Base-by-base conservation (phyloP, 1,140 invertebrate species). In the Drosophila tristis region DNA sequence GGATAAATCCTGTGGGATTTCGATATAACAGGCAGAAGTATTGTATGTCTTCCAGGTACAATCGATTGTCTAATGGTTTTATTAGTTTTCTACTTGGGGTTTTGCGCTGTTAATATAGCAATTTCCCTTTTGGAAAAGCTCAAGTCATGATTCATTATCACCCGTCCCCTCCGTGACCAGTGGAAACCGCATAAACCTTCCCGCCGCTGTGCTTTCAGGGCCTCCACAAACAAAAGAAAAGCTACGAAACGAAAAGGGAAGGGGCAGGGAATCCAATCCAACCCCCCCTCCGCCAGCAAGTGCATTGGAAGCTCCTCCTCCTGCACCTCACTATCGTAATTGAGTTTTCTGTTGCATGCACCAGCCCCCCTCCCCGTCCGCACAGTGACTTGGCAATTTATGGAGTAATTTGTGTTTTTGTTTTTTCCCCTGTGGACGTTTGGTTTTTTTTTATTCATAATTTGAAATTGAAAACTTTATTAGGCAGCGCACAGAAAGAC, bases 331-430 rank as follows among this genome's bases (percentile, higher is more conserved):
- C 47, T 49, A 8, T 25, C 2, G 13, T 72, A 61, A 72, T 72
- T 71, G 55, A 59, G 65, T 72, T 72, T 72, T 58, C 39, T 71
- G 51, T 56, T 68, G 64, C 35, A 39, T 39, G 35, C 11, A 8
- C 3, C 31, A 3, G 4, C 35, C 1, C 35, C 35, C 3, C 35
- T 20, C 50, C 55, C 64, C 45, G 5, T 20, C 20, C 20, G 65
- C 43, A 63, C 57, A 70, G 57, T 70, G 66, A 70, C 66, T 70
- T 43, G 31, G 66, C 66, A 70, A 49, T 70, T 70, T 68, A 49
- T 45, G 47, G 7, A 56, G 66, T 70, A 68, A 70, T 70, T 67
- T 68, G 23, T 66, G 47, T 66, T 39, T 60, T 25, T 51, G 25
- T 51, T 29, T 51, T 51, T 51, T 51, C 35, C 35, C 35, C 35